Base-by-base conservation (phyloP, 2,888 invertebrate species). In the Pollenia griseotomentosa region DNA sequence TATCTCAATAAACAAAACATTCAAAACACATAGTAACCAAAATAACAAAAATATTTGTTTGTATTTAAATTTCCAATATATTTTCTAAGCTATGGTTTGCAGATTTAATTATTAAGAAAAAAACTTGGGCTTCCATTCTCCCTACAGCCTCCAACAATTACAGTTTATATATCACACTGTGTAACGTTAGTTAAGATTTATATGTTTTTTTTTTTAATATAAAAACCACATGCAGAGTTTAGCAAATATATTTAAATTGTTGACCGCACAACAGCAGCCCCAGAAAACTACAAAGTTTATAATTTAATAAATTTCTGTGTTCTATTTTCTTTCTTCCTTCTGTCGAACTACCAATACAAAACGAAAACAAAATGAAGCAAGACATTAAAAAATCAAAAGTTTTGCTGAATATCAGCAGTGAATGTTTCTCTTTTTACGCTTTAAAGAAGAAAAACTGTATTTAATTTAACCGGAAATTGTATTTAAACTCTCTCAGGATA, bases 161-260 rank as follows among this genome's bases (percentile, higher is more conserved):
- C 33, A 6, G 6, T 33, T 40, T 51, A 33, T 46, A 61, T 11
- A 11, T 53, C 63, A 46, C 23, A 12, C 44, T 65, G 16, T 65
- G 33, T 71, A 57, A 46, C 48, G 55, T 74, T 65, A 83, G 65
- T 83, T 71, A 23, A 80, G 80, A 84, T 81, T 87, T 87, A 87
- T 87, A 75, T 70, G 46, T 19, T 4, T 33, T 33, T 6, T 78
- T 84, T 84, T 68, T 61, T 78, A 82, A 87, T 84, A 84, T 84
- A 74, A 81, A 87, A 84, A 48, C 87, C 87, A 87, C 87, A 87
- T 81, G 87, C 78, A 53, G 83, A 73, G 86, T 68, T 84, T n/a
- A 73, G 66, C 71, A 77, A 86, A 82, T n/a, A 44, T 79, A 74
- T 74, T 74, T 19, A 40, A 79, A 70, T 46, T 40, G 40, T 3